phyloP scores from a whole-genome alignment of 2,797 vertebrate species.

The Poeciliopsis gracilis region DNA sequence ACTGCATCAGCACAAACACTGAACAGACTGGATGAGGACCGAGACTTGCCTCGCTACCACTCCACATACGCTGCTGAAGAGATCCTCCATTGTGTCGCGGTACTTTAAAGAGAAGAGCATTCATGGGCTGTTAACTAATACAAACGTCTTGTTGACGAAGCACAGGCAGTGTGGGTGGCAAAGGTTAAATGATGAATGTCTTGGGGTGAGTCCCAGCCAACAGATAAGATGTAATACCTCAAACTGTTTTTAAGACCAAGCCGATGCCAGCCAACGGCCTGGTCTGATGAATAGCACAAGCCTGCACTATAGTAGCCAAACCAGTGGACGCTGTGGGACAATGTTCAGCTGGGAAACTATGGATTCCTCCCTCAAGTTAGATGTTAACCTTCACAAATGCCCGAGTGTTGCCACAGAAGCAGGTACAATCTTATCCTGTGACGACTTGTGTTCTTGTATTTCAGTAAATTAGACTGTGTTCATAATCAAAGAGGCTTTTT shows the following conservation, averaged over 20 bases:
- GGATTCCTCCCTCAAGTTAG: neutral
- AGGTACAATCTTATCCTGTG: too few relatives aligned
- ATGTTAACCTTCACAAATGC: too few relatives aligned
- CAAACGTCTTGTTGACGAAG: neutral
- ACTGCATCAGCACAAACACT: slow-evolving; percentile 54
- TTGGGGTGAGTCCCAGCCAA: neutral
- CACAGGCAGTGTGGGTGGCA: neutral
- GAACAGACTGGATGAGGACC: slow-evolving; percentile 40
- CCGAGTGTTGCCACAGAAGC: too few relatives aligned
- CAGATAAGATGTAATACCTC: neutral
- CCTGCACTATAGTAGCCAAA: neutral
- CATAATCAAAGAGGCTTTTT: too few relatives aligned
- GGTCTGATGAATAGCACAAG: neutral
- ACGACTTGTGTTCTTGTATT: too few relatives aligned
- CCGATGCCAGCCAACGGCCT: neutral
- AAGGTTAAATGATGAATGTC: neutral
- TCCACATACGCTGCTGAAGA: neutral
- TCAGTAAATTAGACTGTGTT: too few relatives aligned
- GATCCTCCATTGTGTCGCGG: neutral
- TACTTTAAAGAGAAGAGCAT: neutral
- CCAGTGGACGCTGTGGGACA: neutral
- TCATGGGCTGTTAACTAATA: neutral
- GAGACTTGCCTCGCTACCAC: slow-evolving; percentile 30
- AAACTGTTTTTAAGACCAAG: neutral
- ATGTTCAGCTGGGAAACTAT: neutral